These are phyloP conservation scores for Diorhabda sublineata DNA, from an alignment of 1,140 invertebrate species.

Conservation along the genomic window DNA sequence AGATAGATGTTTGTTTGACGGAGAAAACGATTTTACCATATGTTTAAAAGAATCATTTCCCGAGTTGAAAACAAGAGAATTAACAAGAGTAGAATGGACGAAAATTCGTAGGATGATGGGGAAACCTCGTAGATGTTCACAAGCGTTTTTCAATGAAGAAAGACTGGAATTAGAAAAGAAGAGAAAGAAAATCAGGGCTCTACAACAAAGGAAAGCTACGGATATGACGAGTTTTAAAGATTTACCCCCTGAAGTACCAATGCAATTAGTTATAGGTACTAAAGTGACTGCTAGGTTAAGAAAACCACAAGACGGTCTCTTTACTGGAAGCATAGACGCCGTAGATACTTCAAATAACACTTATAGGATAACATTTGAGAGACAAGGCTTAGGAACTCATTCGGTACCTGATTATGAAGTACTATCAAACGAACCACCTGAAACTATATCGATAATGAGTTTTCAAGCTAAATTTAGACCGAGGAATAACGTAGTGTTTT, in stretches of 20 bases:
- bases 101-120: constrained; percentile 95
- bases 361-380: constrained; percentile 96
- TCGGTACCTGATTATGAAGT: constrained; percentile 97
- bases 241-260: constrained; percentile 91
- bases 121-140: constrained; percentile 88
- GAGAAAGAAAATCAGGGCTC: constrained; percentile 84
- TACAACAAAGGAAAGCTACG: constrained; percentile 91
- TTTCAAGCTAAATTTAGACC: constrained; percentile 81
- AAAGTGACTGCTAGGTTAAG: constrained; percentile 86
- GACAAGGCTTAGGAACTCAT: constrained; percentile 88
- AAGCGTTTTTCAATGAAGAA: constrained; percentile 95
- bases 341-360: constrained; percentile 96
- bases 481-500: constrained; percentile 53
- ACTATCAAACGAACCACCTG: constrained; percentile 84
- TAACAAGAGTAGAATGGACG: constrained; percentile 92
- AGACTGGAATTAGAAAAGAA: constrained; percentile 83
- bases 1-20: constrained; percentile 90
- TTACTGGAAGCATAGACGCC: constrained; percentile 93
- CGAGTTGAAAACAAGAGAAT: constrained; percentile 77
- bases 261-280: constrained; percentile 93
- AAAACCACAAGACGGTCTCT: constrained; percentile 93
- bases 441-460: constrained; percentile 83
- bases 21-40: constrained; percentile 95
- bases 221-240: constrained; percentile 79
- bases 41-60: constrained; percentile 94